phyloP scores from a whole-genome alignment of 2,113 vertebrate genomes.

The Epinephelus cyanopodus region DNA sequence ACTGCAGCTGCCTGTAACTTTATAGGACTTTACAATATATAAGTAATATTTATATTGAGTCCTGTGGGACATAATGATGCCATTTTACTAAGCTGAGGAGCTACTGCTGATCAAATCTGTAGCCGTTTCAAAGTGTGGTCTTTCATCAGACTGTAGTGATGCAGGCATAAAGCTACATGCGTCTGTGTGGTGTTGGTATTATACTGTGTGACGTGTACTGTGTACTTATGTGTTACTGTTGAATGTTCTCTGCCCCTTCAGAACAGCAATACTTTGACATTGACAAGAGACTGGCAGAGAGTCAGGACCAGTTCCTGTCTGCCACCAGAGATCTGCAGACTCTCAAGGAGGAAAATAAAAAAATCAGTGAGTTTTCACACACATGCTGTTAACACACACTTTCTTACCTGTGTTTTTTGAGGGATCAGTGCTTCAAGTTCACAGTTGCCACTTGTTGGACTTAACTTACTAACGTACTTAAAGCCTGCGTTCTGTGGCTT shows the following conservation, averaged over 20 bases:
- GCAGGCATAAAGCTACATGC: background rate
- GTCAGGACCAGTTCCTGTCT: slow-evolving; percentile 91
- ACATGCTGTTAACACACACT: background rate
- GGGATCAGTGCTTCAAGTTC: background rate
- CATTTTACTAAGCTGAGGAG: background rate
- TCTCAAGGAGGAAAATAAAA: slow-evolving; percentile 88
- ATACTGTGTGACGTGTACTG: background rate
- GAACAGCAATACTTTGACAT: slow-evolving; percentile 97
- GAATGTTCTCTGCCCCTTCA: slow-evolving; percentile 63
- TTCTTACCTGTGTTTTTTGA: no score
- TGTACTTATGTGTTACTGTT: background rate
- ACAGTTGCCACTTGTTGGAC: background rate
- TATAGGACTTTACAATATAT: background rate
- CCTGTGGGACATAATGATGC: background rate
- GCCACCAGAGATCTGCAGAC: slow-evolving; percentile 90
- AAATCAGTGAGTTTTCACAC: slow-evolving; percentile 87
- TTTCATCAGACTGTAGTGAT: background rate
- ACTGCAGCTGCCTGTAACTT: background rate
- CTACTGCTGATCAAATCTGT: background rate
- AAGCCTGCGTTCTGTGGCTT: background rate
- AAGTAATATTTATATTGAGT: background rate
- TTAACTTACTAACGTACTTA: background rate
- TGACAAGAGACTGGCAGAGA: slow-evolving; percentile 92
- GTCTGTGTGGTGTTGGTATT: background rate
- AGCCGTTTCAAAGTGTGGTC: background rate